Conservation (phyloP, 2,888 invertebrate species). For the Drosophila infuscata region DNA sequence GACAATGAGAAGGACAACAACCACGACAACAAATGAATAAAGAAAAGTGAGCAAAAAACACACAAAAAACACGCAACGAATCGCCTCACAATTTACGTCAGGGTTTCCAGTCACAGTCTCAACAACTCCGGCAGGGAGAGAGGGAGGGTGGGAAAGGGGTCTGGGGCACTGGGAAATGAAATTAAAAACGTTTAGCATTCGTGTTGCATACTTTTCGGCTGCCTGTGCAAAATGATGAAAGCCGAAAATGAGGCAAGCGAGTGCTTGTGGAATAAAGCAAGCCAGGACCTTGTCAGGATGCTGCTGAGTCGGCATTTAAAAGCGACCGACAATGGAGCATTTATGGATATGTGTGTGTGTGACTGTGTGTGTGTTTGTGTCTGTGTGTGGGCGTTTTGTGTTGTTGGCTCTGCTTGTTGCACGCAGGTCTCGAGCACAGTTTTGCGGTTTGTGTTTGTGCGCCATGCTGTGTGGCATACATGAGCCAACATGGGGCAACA, state of each 20-base stretch:
- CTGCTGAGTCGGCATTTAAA: slow-evolving; percentile 50
- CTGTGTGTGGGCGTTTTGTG: not conserved
- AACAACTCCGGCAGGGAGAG: not conserved
- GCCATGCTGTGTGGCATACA: slow-evolving; percentile 35
- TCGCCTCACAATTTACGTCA: slow-evolving; percentile 56
- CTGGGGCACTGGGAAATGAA: slow-evolving; percentile 33
- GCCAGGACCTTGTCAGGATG: slow-evolving; percentile 23
- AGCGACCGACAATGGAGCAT: slow-evolving; percentile 12
- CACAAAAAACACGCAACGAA: slow-evolving; percentile 31
- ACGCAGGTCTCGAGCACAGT: slow-evolving; percentile 13
- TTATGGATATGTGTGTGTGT: slow-evolving; percentile 3
- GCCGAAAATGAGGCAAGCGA: slow-evolving; percentile 30
- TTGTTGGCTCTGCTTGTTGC: slow-evolving; percentile 38
- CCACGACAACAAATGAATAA: not conserved
- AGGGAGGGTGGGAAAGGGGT: not conserved
- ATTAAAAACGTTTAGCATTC: slow-evolving; percentile 70
- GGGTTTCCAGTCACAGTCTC: slow-evolving; percentile 35
- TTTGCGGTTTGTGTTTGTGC: slow-evolving; percentile 40
- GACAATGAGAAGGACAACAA: slow-evolving; percentile 33
- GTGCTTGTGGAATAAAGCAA: not conserved
- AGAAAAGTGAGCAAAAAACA: slow-evolving; percentile 1
- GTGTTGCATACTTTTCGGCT: slow-evolving; percentile 63
- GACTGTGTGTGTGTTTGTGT: not conserved
- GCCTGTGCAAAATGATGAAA: slow-evolving; percentile 42
- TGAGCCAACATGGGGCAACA: slow-evolving; percentile 37